Conservation (phyloP, 2,888 invertebrate genomes). For the Blomia tropicalis region DNA sequence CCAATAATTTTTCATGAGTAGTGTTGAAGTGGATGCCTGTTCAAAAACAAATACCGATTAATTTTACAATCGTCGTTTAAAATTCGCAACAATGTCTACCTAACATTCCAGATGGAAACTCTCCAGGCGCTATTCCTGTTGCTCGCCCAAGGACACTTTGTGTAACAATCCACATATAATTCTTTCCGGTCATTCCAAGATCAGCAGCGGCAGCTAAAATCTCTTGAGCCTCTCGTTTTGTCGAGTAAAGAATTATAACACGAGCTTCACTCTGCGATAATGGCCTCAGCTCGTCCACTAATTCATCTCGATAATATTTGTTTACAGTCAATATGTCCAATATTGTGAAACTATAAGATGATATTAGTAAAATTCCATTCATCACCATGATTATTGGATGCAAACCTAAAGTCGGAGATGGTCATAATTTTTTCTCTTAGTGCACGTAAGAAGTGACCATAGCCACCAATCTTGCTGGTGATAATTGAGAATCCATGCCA, state of each 20-base stretch:
- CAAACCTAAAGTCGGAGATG: slow-evolving; percentile 37
- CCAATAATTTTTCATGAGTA: slow-evolving; percentile 58
- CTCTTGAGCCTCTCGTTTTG: slow-evolving; percentile 65
- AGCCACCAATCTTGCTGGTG: slow-evolving; percentile 59
- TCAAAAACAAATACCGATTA: background rate
- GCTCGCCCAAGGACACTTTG: slow-evolving; percentile 60
- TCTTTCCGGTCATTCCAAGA: slow-evolving; percentile 59
- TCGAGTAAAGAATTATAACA: slow-evolving; percentile 79
- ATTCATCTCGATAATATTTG: slow-evolving; percentile 39
- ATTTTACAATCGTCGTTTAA: background rate
- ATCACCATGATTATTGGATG: slow-evolving; percentile 19
- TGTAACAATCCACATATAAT: slow-evolving; percentile 91
- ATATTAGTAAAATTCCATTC: slow-evolving; percentile 33
- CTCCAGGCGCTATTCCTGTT: slow-evolving; percentile 52
- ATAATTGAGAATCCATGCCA: slow-evolving; percentile 37
- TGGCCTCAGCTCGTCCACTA: slow-evolving; percentile 55
- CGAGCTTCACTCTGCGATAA: slow-evolving; percentile 74
- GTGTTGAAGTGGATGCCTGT: slow-evolving; percentile 76
- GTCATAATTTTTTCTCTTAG: slow-evolving; percentile 63
- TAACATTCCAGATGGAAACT: slow-evolving; percentile 80
- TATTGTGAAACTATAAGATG: slow-evolving; percentile 53
- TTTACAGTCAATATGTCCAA: slow-evolving; percentile 47
- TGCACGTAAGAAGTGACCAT: slow-evolving; percentile 87
- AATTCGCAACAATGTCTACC: slow-evolving; percentile 41
- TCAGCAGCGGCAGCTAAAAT: slow-evolving; percentile 60